Evolutionary conservation across 2,888 invertebrate species (phyloP).

Genomic region (Malacosoma neustria): DNA sequence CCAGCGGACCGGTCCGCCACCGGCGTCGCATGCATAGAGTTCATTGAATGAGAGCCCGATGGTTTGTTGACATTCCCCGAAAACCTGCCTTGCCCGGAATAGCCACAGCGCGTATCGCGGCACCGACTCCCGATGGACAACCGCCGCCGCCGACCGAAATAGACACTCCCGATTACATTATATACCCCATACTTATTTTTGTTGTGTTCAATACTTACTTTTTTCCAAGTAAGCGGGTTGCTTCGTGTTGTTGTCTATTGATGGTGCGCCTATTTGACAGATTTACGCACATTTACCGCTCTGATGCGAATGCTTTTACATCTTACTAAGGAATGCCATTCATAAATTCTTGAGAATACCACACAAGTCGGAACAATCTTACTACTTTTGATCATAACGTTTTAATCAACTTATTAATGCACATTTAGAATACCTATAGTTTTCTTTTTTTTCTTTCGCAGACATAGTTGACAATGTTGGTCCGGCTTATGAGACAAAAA

Average conservation of each 20-base stretch:
- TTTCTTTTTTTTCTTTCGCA: no score
- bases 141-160: slow-evolving; percentile 58
- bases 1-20: slow-evolving; percentile 57
- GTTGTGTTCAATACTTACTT: slow-evolving; percentile 48
- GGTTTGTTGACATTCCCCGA: slow-evolving; percentile 75
- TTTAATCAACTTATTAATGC: no score
- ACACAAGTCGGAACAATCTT: no score
- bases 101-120: slow-evolving; percentile 45
- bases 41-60: slow-evolving; percentile 68
- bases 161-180: slow-evolving; percentile 51
- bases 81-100: slow-evolving; percentile 71
- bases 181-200: slow-evolving; percentile 57
- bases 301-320: neutral
- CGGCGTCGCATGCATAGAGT: slow-evolving; percentile 55
- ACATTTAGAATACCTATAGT: no score
- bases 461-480: no score
- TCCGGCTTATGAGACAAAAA: no score
- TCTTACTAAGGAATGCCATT: neutral
- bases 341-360: neutral
- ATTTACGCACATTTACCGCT: neutral
- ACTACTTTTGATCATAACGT: no score
- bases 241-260: neutral
- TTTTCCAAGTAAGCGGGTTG: slow-evolving; percentile 5
- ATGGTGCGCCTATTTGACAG: neutral
- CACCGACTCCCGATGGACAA: slow-evolving; percentile 48